These are phyloP conservation scores for Apostichopus leukothele DNA, from an alignment of 53 echinoderm and acorn worm genomes.

Conservation along the genomic window DNA sequence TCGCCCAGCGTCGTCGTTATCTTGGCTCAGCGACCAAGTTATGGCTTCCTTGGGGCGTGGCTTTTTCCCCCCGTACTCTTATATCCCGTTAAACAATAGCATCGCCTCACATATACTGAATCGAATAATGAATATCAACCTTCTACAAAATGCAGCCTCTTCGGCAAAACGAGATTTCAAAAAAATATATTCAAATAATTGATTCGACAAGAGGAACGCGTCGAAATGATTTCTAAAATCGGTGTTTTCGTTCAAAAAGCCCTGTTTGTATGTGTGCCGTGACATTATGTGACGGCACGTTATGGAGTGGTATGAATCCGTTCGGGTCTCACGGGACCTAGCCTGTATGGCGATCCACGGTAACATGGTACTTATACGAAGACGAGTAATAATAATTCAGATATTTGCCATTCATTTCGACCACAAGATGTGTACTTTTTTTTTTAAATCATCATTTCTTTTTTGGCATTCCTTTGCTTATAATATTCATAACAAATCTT, in stretches of 20 bases:
- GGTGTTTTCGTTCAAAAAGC: slow-evolving; percentile 6
- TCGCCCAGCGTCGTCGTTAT: slow-evolving; percentile 13
- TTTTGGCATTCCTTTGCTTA: not conserved
- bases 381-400: not conserved
- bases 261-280: slow-evolving; percentile 18
- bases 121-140: slow-evolving; percentile 22
- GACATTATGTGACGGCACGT: slow-evolving; percentile 31
- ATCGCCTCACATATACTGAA: not conserved
- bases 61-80: slow-evolving; percentile 5
- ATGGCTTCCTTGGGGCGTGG: slow-evolving; percentile 43
- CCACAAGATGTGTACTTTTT: not conserved
- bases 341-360: not conserved
- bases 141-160: not conserved
- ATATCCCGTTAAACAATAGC: slow-evolving; percentile 23
- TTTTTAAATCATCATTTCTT: not conserved
- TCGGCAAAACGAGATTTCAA: not conserved
- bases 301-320: not conserved
- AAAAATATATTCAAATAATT: not conserved
- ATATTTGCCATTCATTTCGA: not conserved
- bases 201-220: slow-evolving; percentile 6
- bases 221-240: not conserved
- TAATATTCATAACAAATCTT: no score
- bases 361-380: not conserved
- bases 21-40: slow-evolving; percentile 21
- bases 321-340: not conserved